Conservation (phyloP, 1,140 invertebrate genomes). For the Caenorhabditis tropicalis region DNA sequence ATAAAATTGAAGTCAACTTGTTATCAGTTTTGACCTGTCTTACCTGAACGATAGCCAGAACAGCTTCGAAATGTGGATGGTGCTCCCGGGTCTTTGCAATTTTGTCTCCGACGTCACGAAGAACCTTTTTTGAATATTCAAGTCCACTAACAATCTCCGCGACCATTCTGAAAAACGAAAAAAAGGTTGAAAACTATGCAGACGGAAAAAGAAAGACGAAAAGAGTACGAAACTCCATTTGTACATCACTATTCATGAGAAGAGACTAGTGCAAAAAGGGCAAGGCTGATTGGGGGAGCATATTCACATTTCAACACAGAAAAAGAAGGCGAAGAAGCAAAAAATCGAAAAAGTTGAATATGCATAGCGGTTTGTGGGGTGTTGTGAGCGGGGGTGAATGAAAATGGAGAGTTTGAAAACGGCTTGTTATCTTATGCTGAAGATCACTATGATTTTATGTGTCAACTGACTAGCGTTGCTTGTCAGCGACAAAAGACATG, state of each 20-base stretch:
- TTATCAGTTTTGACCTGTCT: constrained; percentile 5
- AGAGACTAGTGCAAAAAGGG: constrained; percentile 1
- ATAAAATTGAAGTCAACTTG: too few species aligned
- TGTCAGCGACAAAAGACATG: constrained; percentile 33
- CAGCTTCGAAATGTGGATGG: constrained; percentile 62
- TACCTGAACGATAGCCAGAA: constrained; percentile 70
- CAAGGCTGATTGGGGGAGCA: constrained; percentile 16
- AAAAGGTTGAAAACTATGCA: neutral
- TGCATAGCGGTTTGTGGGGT: constrained; percentile 3
- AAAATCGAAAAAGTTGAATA: constrained; percentile 42
- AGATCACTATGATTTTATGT: constrained; percentile 41
- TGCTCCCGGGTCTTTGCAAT: constrained; percentile 58
- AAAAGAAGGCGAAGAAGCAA: neutral
- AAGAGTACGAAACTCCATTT: neutral
- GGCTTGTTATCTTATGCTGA: constrained; percentile 40
- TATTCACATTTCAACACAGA: constrained; percentile 20
- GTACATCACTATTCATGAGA: constrained; percentile 34
- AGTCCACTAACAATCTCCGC: constrained; percentile 68
- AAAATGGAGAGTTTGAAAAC: constrained; percentile 14
- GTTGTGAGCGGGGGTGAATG: neutral
- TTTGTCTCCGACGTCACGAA: constrained; percentile 57
- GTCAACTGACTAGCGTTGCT: constrained; percentile 24
- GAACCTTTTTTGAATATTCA: constrained; percentile 64
- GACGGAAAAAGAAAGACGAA: neutral
- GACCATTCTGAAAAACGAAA: constrained; percentile 42